Evolutionary conservation across 2,113 vertebrate species (phyloP).

Genomic region (Acrocephalus kingi): DNA sequence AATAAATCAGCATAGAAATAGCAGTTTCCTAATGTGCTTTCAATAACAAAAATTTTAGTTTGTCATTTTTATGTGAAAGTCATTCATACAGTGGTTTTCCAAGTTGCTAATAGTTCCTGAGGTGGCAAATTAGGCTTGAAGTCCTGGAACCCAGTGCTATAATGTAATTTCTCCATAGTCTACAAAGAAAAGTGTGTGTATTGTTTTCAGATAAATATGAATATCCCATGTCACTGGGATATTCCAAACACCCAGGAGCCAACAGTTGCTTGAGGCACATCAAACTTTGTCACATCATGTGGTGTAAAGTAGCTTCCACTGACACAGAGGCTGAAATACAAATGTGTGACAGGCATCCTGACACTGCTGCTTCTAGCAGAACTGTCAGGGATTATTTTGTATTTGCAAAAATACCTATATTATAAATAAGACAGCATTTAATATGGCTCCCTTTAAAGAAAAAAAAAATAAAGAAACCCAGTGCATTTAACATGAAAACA

Average conservation of each 20-base stretch:
- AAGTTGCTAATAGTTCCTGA: background rate
- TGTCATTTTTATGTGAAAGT: background rate
- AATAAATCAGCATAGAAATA: background rate
- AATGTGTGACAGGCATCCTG: background rate
- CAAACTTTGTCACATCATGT: background rate
- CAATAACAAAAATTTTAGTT: background rate
- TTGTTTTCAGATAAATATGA: background rate
- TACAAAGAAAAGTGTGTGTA: background rate
- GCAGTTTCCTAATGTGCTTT: background rate
- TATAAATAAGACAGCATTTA: background rate
- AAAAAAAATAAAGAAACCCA: background rate
- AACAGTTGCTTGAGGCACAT: background rate
- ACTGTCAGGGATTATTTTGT: background rate
- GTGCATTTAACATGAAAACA: background rate
- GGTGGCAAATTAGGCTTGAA: background rate
- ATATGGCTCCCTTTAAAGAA: background rate
- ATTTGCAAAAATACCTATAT: background rate
- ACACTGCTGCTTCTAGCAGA: background rate
- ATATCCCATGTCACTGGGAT: accelerated
- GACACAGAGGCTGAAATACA: background rate
- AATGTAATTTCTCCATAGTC: background rate
- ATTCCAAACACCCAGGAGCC: background rate
- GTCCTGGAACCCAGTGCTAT: accelerated
- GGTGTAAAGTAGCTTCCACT: background rate
- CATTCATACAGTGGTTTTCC: background rate